These are phyloP conservation scores for Glossosoma conforme DNA, from an alignment of 1,140 invertebrate genomes.

Conservation along the genomic window DNA sequence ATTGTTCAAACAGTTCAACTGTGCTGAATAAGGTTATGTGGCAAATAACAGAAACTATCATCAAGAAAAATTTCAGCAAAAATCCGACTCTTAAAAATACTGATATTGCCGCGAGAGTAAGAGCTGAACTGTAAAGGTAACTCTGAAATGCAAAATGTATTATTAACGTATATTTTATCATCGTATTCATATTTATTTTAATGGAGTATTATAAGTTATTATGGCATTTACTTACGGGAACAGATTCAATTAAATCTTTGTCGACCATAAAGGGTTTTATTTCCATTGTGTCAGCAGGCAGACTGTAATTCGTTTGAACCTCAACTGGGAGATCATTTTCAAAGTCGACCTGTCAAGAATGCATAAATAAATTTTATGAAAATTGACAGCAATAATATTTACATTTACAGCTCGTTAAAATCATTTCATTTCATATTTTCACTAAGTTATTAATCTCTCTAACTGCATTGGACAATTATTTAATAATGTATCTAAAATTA, in stretches of 20 bases:
- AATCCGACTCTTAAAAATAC: slow-evolving; percentile 81
- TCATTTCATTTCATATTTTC: too few relatives aligned
- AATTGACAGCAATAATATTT: slow-evolving; percentile 6
- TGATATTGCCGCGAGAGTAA: slow-evolving; percentile 72
- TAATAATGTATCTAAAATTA: too few relatives aligned
- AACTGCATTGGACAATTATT: too few relatives aligned
- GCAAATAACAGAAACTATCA: slow-evolving; percentile 60
- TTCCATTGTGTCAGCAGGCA: slow-evolving; percentile 7
- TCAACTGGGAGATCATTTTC: slow-evolving; percentile 28
- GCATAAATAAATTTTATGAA: not conserved
- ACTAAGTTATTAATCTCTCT: too few relatives aligned
- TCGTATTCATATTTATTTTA: not conserved
- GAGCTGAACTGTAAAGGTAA: slow-evolving; percentile 72
- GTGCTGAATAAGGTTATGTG: slow-evolving; percentile 62
- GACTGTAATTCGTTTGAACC: slow-evolving; percentile 14
- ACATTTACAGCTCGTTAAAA: too few relatives aligned
- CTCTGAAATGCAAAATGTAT: slow-evolving; percentile 53
- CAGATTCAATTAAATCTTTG: slow-evolving; percentile 35
- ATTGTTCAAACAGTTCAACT: slow-evolving; percentile 56
- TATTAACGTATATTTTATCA: not conserved
- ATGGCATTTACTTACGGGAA: slow-evolving; percentile 39
- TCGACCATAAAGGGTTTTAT: slow-evolving; percentile 15
- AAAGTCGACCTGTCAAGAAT: slow-evolving; percentile 36
- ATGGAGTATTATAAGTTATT: not conserved
- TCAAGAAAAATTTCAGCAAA: slow-evolving; percentile 72